phyloP scores from a whole-genome alignment of 2,113 vertebrate species.

The Ammodytes dubius region DNA sequence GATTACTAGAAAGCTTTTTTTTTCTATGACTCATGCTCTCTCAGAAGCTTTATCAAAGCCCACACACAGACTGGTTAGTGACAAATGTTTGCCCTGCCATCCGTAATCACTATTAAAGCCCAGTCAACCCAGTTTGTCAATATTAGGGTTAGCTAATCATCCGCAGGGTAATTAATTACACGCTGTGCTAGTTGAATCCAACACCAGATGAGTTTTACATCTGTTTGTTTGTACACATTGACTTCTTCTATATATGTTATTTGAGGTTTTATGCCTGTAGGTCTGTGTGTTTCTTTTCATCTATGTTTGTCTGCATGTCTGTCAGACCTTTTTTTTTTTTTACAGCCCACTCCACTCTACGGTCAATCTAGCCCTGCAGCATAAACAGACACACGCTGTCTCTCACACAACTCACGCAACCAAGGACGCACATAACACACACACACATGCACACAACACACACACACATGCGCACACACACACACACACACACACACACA shows the following conservation, averaged over 20 bases:
- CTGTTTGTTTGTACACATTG: constrained; percentile 1
- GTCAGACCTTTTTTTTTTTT: background rate
- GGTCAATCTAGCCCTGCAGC: constrained; percentile 30
- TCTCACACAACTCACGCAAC: background rate
- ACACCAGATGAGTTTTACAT: constrained; percentile 28
- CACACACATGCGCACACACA: constrained; percentile 6
- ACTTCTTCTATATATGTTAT: background rate
- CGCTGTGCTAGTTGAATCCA: constrained; percentile 35
- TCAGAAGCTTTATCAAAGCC: constrained; percentile 53
- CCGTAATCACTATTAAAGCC: constrained; percentile 53
- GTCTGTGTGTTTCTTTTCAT: background rate
- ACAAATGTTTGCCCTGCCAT: constrained; percentile 57
- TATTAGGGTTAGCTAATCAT: constrained; percentile 57
- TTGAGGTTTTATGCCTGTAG: constrained; percentile 1
- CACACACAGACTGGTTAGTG: constrained; percentile 47
- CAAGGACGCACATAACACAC: background rate
- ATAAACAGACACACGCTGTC: constrained; percentile 31
- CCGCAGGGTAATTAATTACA: constrained; percentile 56
- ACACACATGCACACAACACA: constrained; percentile 24
- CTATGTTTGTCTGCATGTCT: background rate
- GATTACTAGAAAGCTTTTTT: constrained; percentile 62
- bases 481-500: background rate
- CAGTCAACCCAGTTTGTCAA: constrained; percentile 53
- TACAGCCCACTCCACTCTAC: constrained; percentile 10
- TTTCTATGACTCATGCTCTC: constrained; percentile 11